Percentiles rank a stretch among this genome's conserved stretches.
Conservation (phyloP, 2,888 invertebrate species). For the Epicampocera succincta region DNA sequence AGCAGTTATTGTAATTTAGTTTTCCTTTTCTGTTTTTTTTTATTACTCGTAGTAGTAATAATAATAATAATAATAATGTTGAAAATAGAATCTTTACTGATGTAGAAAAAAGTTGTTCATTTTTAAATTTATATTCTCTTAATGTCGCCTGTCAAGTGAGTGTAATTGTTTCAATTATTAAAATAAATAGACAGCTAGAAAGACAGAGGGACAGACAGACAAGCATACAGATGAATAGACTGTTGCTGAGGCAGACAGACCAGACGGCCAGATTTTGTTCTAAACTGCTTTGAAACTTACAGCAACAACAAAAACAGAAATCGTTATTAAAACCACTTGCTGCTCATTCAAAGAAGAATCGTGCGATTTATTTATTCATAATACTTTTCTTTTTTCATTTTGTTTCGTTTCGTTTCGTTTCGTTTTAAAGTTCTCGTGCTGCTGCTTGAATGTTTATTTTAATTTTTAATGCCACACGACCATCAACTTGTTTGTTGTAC, state of each 20-base stretch:
- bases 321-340: constrained; percentile 29
- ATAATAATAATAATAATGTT: background rate
- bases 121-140: constrained; percentile 57
- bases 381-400: background rate
- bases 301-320: background rate
- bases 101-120: background rate
- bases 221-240: background rate
- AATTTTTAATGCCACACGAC: constrained; percentile 46
- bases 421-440: constrained; percentile 39
- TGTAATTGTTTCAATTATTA: constrained; percentile 68
- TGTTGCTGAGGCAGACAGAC: background rate
- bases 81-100: constrained; percentile 36
- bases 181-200: constrained; percentile 29
- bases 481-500: constrained; percentile 43
- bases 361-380: constrained; percentile 2
- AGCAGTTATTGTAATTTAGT: constrained; percentile 30
- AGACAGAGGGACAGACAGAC: constrained; percentile 14
- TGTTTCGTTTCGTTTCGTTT: background rate
- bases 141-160: constrained; percentile 57
- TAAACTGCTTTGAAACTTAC: background rate
- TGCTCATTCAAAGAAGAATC: constrained; percentile 6
- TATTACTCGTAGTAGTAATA: background rate
- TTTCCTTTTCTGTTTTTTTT: constrained; percentile 12
- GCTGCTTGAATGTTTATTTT: constrained; percentile 22
- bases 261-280: background rate